A percentile compares a stretch with the other conserved stretches of the same genome.
These are phyloP conservation scores for Serripes groenlandicus DNA, from an alignment of 2,888 invertebrate species.

Conservation along the genomic window DNA sequence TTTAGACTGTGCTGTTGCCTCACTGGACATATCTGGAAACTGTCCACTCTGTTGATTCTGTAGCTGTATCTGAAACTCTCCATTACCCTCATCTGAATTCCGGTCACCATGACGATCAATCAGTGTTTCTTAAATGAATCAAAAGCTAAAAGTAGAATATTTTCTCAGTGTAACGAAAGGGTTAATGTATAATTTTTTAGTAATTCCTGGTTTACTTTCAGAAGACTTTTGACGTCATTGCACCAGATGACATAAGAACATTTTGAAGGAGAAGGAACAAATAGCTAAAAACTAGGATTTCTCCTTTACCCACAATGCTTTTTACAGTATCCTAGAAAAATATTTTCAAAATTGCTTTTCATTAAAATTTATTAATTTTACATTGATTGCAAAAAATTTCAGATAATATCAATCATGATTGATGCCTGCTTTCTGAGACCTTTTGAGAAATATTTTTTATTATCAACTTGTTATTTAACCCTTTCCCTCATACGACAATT, in stretches of 20 bases:
- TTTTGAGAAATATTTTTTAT: not conserved
- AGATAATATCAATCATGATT: no score
- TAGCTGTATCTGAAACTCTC: conserved; percentile 60
- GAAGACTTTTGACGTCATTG: no score
- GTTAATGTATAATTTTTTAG: no score
- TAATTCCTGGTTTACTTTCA: no score
- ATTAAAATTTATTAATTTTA: not conserved
- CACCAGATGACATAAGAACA: not conserved
- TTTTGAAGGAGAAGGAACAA: not conserved
- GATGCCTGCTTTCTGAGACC: no score
- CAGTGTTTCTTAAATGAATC: conserved; percentile 48
- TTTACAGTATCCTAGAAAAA: not conserved
- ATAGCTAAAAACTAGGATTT: not conserved
- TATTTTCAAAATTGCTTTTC: not conserved
- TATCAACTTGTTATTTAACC: not conserved
- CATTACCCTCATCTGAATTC: conserved; percentile 58
- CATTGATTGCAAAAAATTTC: no score
- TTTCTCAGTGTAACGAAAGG: not conserved
- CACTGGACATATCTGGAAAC: conserved; percentile 19
- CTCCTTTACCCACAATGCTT: not conserved
- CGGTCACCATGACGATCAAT: conserved; percentile 50
- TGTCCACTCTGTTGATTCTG: conserved; percentile 49
- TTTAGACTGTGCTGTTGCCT: conserved; percentile 9
- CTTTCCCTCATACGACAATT: not conserved
- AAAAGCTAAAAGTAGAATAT: not conserved